Evolutionary conservation across 2,888 invertebrate genomes (phyloP).

Genomic region (Mamestra brassicae): DNA sequence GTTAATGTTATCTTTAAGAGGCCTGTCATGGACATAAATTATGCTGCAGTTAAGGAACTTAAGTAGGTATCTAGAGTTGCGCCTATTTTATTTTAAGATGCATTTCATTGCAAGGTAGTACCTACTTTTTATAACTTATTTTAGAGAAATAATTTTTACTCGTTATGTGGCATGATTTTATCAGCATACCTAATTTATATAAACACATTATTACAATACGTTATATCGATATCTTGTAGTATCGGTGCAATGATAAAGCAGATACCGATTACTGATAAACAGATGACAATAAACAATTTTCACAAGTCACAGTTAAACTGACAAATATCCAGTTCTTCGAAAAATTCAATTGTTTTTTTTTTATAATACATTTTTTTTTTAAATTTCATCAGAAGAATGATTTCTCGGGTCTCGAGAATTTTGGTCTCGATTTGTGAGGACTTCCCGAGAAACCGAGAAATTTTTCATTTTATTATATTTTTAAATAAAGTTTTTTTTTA

Average conservation of each 20-base stretch:
- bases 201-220: constrained; percentile 1
- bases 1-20: constrained; percentile 1
- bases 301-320: constrained; percentile 13
- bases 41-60: background rate
- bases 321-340: background rate
- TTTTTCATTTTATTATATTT: too few relatives aligned
- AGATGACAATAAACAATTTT: constrained; percentile 6
- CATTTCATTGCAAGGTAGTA: too few relatives aligned
- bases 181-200: constrained; percentile 14
- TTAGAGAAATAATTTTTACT: constrained; percentile 12
- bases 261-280: constrained; percentile 23
- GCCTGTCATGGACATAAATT: background rate
- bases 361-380: too few relatives aligned
- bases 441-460: too few relatives aligned
- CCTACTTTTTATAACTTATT: background rate
- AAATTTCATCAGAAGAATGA: too few relatives aligned
- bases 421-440: too few relatives aligned
- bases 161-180: constrained; percentile 16
- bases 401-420: too few relatives aligned
- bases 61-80: background rate
- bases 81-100: too few relatives aligned
- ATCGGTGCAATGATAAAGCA: constrained; percentile 28
- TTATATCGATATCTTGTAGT: constrained; percentile 18
- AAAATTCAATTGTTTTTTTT: background rate
- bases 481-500: too few relatives aligned